A percentile compares a stretch with the other conserved stretches of the same genome.
Conservation (phyloP, 2,888 invertebrate species). For the Drosophila barbarae region DNA sequence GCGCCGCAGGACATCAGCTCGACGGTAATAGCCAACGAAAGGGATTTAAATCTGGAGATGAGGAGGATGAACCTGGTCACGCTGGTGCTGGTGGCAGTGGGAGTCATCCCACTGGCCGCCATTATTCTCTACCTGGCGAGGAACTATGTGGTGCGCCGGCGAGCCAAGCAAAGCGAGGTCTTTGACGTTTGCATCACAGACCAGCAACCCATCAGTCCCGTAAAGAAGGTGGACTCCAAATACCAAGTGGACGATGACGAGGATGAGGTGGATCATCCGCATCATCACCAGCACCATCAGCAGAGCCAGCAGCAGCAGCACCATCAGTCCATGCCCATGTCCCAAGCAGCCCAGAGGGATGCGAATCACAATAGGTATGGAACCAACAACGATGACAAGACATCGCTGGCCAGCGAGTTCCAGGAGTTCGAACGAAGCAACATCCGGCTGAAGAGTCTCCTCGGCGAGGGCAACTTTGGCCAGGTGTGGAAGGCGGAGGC, state of each 20-base stretch:
- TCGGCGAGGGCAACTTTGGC: constrained; percentile 92
- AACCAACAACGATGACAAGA: constrained; percentile 67
- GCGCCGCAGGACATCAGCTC: constrained; percentile 59
- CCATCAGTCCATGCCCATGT: constrained; percentile 43
- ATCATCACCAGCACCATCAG: constrained; percentile 41
- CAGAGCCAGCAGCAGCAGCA: constrained; percentile 40
- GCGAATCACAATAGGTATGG: constrained; percentile 63
- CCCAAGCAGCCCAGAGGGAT: constrained; percentile 47
- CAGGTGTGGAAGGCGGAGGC: constrained; percentile 94
- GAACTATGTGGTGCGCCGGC: constrained; percentile 81
- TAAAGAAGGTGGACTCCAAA: constrained; percentile 76
- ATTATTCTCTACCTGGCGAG: constrained; percentile 82
- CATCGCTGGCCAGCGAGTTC: constrained; percentile 74
- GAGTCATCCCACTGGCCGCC: constrained; percentile 82
- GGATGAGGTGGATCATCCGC: constrained; percentile 67
- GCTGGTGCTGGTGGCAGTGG: constrained; percentile 83
- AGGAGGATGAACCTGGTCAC: constrained; percentile 83
- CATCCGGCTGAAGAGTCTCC: constrained; percentile 86
- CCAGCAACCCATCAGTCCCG: constrained; percentile 80
- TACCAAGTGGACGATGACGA: constrained; percentile 63
- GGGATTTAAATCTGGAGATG: constrained; percentile 82
- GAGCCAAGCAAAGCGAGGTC: constrained; percentile 80
- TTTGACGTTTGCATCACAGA: constrained; percentile 84
- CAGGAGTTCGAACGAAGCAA: constrained; percentile 89
- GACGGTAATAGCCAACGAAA: constrained; percentile 72